These are phyloP conservation scores for Arctocebus calabarensis DNA, from an alignment of 2,797 vertebrate genomes.

Conservation along the genomic window DNA sequence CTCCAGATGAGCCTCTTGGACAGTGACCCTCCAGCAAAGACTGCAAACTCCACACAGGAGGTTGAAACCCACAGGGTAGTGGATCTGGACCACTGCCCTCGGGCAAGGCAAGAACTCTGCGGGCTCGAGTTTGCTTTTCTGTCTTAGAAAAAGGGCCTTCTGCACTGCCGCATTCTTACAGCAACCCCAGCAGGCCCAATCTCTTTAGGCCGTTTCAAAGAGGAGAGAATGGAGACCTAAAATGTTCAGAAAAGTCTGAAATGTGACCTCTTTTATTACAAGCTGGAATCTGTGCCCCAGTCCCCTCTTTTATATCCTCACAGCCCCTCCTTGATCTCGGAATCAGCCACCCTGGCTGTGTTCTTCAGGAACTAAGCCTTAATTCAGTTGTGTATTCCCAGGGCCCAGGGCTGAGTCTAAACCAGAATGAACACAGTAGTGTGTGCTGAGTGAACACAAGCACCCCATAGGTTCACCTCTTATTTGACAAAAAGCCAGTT, in stretches of 20 bases:
- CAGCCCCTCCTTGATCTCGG: neutral
- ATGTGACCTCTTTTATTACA: neutral
- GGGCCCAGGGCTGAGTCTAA: neutral
- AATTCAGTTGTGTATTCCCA: neutral
- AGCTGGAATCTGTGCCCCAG: neutral
- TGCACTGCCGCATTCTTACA: neutral
- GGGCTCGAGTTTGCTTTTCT: neutral
- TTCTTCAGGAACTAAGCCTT: neutral
- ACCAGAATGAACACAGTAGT: neutral
- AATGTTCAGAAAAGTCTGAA: neutral
- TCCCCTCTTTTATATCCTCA: neutral
- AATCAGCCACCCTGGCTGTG: neutral
- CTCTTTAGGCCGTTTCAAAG: conserved; percentile 3
- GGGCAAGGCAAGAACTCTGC: neutral
- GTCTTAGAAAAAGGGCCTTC: neutral
- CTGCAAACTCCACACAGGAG: neutral
- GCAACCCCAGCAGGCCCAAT: neutral
- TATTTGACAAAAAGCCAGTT: neutral
- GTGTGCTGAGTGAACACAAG: neutral
- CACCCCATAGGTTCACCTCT: neutral
- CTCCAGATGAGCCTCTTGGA: neutral
- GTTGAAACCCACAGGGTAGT: neutral
- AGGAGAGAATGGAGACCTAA: neutral
- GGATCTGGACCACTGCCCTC: neutral
- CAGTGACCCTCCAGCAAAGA: neutral